phyloP scores from a whole-genome alignment of 2,888 invertebrate species.

The Meandrusa payeni region DNA sequence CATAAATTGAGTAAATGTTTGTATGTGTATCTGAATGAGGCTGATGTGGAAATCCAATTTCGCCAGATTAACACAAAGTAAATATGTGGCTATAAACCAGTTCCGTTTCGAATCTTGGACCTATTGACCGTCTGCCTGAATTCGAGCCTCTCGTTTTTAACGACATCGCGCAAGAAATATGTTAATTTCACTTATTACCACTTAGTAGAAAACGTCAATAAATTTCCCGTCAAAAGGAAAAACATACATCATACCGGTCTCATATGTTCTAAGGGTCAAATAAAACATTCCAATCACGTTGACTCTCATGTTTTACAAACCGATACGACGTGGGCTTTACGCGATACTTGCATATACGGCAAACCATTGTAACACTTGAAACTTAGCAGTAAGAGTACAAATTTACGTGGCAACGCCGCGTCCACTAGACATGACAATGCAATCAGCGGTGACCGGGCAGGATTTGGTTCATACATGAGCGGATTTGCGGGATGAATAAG shows the following conservation, averaged over 20 bases:
- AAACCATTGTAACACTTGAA: constrained; percentile 36
- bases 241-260: constrained; percentile 75
- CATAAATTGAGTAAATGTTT: no score
- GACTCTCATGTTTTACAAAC: constrained; percentile 78
- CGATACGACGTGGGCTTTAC: constrained; percentile 64
- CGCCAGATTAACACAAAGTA: no score
- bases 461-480: constrained; percentile 79
- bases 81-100: no score
- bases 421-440: constrained; percentile 77
- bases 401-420: constrained; percentile 29
- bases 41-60: no score
- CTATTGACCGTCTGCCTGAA: no score
- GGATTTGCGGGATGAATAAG: constrained; percentile 80
- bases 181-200: constrained; percentile 9
- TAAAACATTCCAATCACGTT: constrained; percentile 79
- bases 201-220: constrained; percentile 40
- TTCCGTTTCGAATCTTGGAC: no score
- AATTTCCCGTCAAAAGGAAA: constrained; percentile 66
- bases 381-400: constrained; percentile 32
- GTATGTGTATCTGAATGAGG: no score
- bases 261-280: constrained; percentile 74
- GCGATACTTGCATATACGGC: constrained; percentile 33
- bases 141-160: no score
- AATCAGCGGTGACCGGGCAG: constrained; percentile 80
- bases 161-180: not conserved